Conservation (phyloP, 2,888 invertebrate genomes). For the Abrostola tripartita region DNA sequence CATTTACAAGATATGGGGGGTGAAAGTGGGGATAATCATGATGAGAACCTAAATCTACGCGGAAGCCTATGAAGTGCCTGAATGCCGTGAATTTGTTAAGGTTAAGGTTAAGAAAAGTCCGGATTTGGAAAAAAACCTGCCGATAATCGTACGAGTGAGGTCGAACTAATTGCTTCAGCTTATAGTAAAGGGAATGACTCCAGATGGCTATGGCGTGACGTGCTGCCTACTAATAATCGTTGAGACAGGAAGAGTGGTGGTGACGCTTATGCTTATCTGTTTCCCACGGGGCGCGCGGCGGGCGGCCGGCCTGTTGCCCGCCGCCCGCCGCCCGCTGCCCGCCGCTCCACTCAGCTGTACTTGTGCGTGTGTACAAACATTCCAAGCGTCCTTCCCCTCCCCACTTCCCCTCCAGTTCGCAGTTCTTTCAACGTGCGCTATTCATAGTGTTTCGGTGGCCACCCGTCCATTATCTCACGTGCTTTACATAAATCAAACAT, state of each 20-base stretch:
- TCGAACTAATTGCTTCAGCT: no score
- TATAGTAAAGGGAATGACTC: no score
- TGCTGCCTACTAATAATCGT: not conserved
- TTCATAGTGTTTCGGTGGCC: slow-evolving; percentile 11
- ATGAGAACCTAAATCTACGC: no score
- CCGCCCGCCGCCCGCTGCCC: not conserved
- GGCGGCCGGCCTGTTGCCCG: not conserved
- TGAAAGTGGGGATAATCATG: no score
- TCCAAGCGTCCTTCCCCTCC: not conserved
- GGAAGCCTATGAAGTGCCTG: no score
- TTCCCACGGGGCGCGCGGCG: not conserved
- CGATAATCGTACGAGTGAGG: no score
- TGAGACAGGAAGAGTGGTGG: not conserved
- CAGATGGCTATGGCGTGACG: not conserved
- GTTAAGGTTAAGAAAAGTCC: no score
- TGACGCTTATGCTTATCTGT: slow-evolving; percentile 7
- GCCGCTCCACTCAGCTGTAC: not conserved
- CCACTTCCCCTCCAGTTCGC: not conserved
- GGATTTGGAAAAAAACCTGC: no score
- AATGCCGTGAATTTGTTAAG: no score
- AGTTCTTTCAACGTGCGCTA: not conserved
- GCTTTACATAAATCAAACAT: not conserved
- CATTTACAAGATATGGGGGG: no score
- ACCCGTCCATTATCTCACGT: slow-evolving; percentile 3
- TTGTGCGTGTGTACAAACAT: slow-evolving; percentile 17